Percentiles rank a stretch among this genome's conserved stretches.
These are phyloP conservation scores for Cacoxenus indagator DNA, from an alignment of 2,888 invertebrate species.

Conservation along the genomic window DNA sequence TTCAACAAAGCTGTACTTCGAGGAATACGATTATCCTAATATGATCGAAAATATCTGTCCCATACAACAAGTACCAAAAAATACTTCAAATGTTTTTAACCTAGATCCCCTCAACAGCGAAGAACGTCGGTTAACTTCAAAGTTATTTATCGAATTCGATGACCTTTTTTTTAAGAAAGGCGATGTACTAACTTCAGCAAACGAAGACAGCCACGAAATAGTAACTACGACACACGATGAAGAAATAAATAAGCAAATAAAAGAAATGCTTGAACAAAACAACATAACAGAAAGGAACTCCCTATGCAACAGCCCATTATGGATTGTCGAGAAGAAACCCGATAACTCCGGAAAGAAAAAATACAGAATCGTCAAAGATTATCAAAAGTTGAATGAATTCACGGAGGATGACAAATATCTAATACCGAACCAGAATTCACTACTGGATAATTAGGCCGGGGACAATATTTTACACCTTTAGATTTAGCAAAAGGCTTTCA, in stretches of 20 bases:
- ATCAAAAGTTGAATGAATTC: conserved; percentile 15
- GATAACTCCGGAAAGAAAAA: conserved; percentile 31
- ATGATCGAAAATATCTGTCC: conserved; percentile 20
- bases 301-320: conserved; percentile 48
- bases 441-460: conserved; percentile 16
- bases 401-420: conserved; percentile 23
- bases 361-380: conserved; percentile 15
- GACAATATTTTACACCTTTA: conserved; percentile 11
- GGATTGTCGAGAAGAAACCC: conserved; percentile 52
- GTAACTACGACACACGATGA: conserved; percentile 14
- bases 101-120: conserved; percentile 28
- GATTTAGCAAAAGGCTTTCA: conserved; percentile 18
- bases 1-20: neutral
- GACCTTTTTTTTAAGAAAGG: neutral
- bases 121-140: conserved; percentile 27
- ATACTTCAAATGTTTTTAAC: conserved; percentile 23
- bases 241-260: conserved; percentile 28
- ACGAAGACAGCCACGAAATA: conserved; percentile 26
- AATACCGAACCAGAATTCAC: neutral
- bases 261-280: conserved; percentile 36
- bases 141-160: conserved; percentile 10
- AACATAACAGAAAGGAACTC: conserved; percentile 42
- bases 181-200: conserved; percentile 27
- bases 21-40: too few species aligned
- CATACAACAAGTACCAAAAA: conserved; percentile 20